Conservation (phyloP, 2,797 vertebrate genomes). For the Lacerta bilineata region DNA sequence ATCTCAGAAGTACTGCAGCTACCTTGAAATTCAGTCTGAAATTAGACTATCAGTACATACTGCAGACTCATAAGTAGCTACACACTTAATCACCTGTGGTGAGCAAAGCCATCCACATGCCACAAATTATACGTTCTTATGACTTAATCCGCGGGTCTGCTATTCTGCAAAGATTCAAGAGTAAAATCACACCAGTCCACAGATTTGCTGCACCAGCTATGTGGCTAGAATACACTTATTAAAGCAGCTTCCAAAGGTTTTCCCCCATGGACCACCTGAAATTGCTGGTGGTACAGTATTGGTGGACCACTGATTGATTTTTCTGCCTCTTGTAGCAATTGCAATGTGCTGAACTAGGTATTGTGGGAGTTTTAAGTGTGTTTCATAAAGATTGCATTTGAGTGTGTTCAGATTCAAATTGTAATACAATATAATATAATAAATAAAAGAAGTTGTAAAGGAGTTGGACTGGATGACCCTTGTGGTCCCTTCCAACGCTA, state of each 20-base stretch:
- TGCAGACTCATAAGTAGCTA: not conserved
- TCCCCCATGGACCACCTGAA: too few species aligned
- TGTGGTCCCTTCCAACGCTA: too few species aligned
- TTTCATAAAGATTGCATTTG: too few species aligned
- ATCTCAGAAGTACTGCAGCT: not conserved
- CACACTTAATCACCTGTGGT: not conserved
- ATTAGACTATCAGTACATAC: not conserved
- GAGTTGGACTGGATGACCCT: too few species aligned
- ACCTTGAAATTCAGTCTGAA: not conserved
- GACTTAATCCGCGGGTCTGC: not conserved
- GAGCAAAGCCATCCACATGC: not conserved
- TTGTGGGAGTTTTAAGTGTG: too few species aligned
- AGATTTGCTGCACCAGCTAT: conserved; percentile 6
- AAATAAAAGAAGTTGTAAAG: too few species aligned
- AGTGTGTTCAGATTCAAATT: too few species aligned
- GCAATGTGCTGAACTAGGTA: too few species aligned
- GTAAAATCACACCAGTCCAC: not conserved
- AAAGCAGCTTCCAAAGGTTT: not conserved
- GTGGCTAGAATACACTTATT: not conserved
- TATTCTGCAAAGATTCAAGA: not conserved
- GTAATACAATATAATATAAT: too few species aligned
- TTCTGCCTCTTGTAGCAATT: too few species aligned
- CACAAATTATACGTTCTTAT: not conserved
- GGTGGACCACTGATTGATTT: too few species aligned
- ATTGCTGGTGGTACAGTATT: too few species aligned